Conservation (phyloP, 2,888 invertebrate species). For the Phlogophora meticulosa region DNA sequence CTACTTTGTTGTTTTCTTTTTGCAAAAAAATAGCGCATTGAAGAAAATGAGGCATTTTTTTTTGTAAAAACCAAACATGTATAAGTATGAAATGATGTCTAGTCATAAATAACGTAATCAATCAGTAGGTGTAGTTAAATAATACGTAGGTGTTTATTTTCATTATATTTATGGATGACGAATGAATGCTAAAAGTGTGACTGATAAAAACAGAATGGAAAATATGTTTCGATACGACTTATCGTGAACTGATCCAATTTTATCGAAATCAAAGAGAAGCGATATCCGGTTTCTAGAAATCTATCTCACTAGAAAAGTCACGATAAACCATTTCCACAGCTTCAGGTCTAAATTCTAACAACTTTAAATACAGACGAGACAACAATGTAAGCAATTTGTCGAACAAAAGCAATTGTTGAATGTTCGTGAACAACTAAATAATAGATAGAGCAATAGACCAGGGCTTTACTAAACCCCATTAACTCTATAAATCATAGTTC, state of each 20-base stretch:
- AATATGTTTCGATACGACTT: not conserved
- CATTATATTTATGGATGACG: not conserved
- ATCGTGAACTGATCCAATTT: slow-evolving; percentile 4
- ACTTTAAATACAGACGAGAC: slow-evolving; percentile 3
- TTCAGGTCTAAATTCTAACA: not conserved
- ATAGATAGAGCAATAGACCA: slow-evolving; percentile 22
- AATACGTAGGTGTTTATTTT: not conserved
- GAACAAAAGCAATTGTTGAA: slow-evolving; percentile 22
- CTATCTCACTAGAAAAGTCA: not conserved
- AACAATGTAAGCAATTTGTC: slow-evolving; percentile 49
- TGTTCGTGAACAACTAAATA: slow-evolving; percentile 35
- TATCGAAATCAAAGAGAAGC: slow-evolving; percentile 26
- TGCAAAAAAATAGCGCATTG: slow-evolving; percentile 5
- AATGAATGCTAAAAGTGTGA: slow-evolving; percentile 30
- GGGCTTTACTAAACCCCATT: slow-evolving; percentile 21
- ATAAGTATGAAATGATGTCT: not conserved
- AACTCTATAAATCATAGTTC: slow-evolving; percentile 51
- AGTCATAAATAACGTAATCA: not conserved
- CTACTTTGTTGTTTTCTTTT: slow-evolving; percentile 9
- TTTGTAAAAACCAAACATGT: too few relatives aligned
- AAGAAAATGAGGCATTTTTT: too few relatives aligned
- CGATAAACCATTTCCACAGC: not conserved
- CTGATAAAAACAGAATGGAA: slow-evolving; percentile 18
- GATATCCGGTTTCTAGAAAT: slow-evolving; percentile 8
- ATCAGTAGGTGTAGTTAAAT: not conserved